Evolutionary conservation across 2,888 invertebrate genomes (phyloP), one percentile per base, ranked within the genome.

Genomic region (Venusia cambrica): DNA sequence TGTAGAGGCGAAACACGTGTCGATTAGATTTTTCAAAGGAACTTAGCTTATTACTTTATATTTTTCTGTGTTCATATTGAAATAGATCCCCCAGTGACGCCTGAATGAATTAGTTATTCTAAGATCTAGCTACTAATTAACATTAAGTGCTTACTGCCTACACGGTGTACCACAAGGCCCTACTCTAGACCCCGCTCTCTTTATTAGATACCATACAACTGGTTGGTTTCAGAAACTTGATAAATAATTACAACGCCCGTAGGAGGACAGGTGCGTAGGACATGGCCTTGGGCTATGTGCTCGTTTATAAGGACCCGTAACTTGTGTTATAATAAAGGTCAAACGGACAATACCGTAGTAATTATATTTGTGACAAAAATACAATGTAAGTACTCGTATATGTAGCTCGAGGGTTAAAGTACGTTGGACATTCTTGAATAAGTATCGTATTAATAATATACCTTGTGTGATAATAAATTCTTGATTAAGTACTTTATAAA

Each of bases 91-190:
- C n/a, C n/a, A n/a, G n/a, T n/a, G n/a, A n/a, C n/a, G n/a, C n/a
- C n/a, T n/a, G n/a, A n/a, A n/a, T n/a, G n/a, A n/a, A n/a, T n/a
- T n/a, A n/a, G n/a, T n/a, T n/a, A n/a, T n/a, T n/a, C n/a, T n/a
- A n/a, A n/a, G n/a, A n/a, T n/a, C n/a, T n/a, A n/a, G n/a, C n/a
- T n/a, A n/a, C n/a, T n/a, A n/a, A n/a, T n/a, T n/a, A n/a, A n/a
- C n/a, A n/a, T n/a, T n/a, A n/a, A n/a, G n/a, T 41, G 21, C 31
- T 19, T 15, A 36, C 63, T 53, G 38, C 75, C 72, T 62, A 73
- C 70, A 52, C 61, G 53, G 60, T 40, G 39, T 73, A 43, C 68
- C 55, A 31, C 74, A 75, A 77, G 77, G 73, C 45, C 65, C 49
- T 46, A 49, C 55, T 57, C 61, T 73, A 54, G 66, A 59, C 57